Evolutionary conservation across 1,140 invertebrate species (phyloP).

Genomic region (Xylocopa sonorina): DNA sequence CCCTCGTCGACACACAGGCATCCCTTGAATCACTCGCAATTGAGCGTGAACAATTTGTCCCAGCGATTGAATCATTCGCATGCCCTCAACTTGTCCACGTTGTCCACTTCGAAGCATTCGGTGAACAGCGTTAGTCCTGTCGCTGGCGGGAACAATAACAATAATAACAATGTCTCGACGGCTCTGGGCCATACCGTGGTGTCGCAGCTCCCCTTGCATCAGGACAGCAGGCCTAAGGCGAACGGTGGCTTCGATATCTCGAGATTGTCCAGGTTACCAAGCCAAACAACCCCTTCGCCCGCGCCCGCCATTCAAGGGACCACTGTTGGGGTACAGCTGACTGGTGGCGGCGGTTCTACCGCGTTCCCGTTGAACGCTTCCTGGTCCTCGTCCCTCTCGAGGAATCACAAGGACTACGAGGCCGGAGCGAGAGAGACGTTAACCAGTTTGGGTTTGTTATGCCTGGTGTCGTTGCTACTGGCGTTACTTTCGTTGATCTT

Average conservation of each 20-base stretch:
- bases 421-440: slow-evolving; percentile 90
- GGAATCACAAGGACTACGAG: slow-evolving; percentile 80
- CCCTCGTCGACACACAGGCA: slow-evolving; percentile 72
- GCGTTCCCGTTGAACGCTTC: slow-evolving; percentile 80
- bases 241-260: slow-evolving; percentile 84
- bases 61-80: slow-evolving; percentile 80
- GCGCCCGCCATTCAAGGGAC: slow-evolving; percentile 66
- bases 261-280: slow-evolving; percentile 77
- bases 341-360: slow-evolving; percentile 62
- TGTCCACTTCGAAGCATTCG: slow-evolving; percentile 87
- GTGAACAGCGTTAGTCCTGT: slow-evolving; percentile 84
- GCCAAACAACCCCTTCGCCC: slow-evolving; percentile 77
- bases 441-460: slow-evolving; percentile 92
- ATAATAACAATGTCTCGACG: slow-evolving; percentile 52
- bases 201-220: slow-evolving; percentile 59
- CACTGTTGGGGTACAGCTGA: slow-evolving; percentile 31
- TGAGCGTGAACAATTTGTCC: slow-evolving; percentile 79
- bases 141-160: slow-evolving; percentile 61
- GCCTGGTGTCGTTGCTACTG: slow-evolving; percentile 90
- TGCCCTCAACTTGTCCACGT: slow-evolving; percentile 87
- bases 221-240: slow-evolving; percentile 65
- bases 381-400: slow-evolving; percentile 80
- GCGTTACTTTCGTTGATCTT: slow-evolving; percentile 93
- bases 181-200: slow-evolving; percentile 47
- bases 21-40: slow-evolving; percentile 78